Evolutionary conservation across 2,113 vertebrate genomes (phyloP).

Genomic region (Caloenas nicobarica): DNA sequence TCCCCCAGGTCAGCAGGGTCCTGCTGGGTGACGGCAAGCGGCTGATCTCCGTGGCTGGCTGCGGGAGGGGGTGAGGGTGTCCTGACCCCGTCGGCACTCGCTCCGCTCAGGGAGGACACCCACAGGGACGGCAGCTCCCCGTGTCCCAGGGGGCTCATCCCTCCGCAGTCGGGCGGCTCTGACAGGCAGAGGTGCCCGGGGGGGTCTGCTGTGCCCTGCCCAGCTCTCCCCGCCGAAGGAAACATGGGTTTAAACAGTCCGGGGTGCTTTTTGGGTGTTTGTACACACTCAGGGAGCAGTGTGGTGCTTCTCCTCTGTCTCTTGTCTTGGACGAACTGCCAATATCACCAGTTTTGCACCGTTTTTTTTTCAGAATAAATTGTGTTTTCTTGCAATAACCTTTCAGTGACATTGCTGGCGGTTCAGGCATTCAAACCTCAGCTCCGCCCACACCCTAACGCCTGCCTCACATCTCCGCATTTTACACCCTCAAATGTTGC

Average conservation of each 20-base stretch:
- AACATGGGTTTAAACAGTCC: neutral
- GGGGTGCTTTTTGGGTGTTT: neutral
- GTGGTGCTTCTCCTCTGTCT: neutral
- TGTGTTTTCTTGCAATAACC: neutral
- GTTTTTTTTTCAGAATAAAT: neutral
- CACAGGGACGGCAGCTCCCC: neutral
- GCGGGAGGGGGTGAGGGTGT: neutral
- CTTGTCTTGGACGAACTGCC: neutral
- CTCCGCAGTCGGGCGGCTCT: rapidly evolving
- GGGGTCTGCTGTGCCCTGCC: neutral
- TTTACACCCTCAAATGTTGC: neutral
- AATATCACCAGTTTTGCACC: neutral
- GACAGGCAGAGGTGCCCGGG: rapidly evolving
- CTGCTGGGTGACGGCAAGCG: rapidly evolving
- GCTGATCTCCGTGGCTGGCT: neutral
- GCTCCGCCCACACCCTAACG: neutral
- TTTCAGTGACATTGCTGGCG: neutral
- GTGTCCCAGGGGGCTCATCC: rapidly evolving
- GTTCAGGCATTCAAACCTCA: neutral
- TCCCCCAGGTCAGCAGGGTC: neutral
- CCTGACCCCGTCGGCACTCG: rapidly evolving
- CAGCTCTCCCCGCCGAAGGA: neutral
- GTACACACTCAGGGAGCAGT: rapidly evolving
- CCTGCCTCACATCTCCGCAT: neutral
- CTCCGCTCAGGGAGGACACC: neutral